Base-by-base conservation (phyloP, 2,797 vertebrate genomes). In the Buphagus erythrorhynchus region DNA sequence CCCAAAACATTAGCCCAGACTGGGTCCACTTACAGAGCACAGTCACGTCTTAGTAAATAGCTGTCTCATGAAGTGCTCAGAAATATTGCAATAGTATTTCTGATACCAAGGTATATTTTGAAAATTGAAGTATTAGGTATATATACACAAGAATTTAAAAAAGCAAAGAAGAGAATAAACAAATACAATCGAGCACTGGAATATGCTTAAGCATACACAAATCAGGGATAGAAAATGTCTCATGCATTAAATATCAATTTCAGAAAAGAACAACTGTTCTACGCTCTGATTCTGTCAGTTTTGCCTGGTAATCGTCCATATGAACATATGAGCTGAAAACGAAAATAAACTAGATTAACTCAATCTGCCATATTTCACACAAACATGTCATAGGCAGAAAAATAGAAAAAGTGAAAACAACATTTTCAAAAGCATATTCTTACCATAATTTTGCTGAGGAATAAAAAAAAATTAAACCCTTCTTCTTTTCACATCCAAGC, bases 341-440 rank as follows among this genome's bases (percentile, higher is more conserved):
- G 22, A 68, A 93, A 94, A 90, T 55, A 94, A 72, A 65, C 33
- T 19, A 75, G 73, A 66, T 36, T 63, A 87, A 91, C 51, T 88
- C 85, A 66, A 88, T 61, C 88, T 90, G 66, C 36, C 58, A 84
- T 1, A 2, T 52, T 62, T 62, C 76, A 90, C 49, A 62, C 19
- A 86, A 86, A 87, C 21, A 51, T 10, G 26, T 9, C 2, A 11
- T 25, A 48, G 22, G 62, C 16, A 36, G 40, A 49, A 55, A 61
- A 49, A 19, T 1, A 55, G 15, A 38, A 35, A 35, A 51, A 52
- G 16, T 8, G 11, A 49, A 51, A 16, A 3, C 20, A 88, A 36
- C 26, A 49, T 66, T 94, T 91, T 58, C 33, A 72, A 33, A 90
- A 75, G n/a, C 16, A 22, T 55, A 57, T 52, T 80, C 33, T 74